phyloP scores from a whole-genome alignment of 2,113 vertebrate genomes.

The Mionectes macconnelli region DNA sequence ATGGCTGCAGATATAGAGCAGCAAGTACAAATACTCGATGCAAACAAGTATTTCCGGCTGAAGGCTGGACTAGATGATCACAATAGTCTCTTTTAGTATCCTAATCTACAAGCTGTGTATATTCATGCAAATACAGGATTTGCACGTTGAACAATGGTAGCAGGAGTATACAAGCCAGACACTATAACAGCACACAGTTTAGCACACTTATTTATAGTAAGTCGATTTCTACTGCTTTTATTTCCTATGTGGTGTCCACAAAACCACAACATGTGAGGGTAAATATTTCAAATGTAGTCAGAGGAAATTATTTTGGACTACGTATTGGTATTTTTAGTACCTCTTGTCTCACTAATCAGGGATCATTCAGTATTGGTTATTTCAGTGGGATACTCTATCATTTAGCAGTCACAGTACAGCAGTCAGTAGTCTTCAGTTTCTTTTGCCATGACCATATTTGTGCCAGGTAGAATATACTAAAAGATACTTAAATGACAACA shows the following conservation, averaged over 20 bases:
- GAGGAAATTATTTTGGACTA: neutral
- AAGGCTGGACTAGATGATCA: neutral
- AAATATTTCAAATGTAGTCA: neutral
- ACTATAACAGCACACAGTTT: fast-evolving
- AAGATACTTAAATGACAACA: neutral
- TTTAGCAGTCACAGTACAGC: neutral
- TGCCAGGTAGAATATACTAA: neutral
- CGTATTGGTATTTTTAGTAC: neutral
- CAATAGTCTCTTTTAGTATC: neutral
- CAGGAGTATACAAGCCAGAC: neutral
- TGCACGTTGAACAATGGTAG: neutral
- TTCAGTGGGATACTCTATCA: neutral
- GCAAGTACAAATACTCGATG: neutral
- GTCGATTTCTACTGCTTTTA: neutral
- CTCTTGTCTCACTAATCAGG: neutral
- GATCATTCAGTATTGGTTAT: neutral
- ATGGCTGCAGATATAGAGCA: neutral
- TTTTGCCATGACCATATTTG: neutral
- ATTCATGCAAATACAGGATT: neutral
- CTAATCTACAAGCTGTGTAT: neutral
- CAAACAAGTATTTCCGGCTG: neutral
- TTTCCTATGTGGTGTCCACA: neutral
- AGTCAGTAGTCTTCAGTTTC: neutral
- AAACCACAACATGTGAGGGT: neutral
- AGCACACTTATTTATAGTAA: neutral